These are phyloP conservation scores for Charaxes varanes DNA, from an alignment of 1,140 invertebrate species.

Conservation along the genomic window DNA sequence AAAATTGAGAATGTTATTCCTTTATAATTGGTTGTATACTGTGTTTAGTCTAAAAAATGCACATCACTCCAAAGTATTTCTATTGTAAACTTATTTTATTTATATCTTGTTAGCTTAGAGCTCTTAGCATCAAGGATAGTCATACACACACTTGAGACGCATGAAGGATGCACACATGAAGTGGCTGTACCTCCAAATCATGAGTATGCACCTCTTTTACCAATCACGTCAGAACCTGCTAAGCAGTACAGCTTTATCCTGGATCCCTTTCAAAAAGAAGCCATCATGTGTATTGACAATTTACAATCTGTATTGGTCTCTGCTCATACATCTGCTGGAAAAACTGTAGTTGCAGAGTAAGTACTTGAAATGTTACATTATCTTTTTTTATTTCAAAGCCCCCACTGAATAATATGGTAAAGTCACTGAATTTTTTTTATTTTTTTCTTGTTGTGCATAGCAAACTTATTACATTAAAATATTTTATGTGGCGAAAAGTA, in stretches of 20 bases:
- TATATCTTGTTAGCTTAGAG: conserved; percentile 69
- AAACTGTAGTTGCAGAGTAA: conserved; percentile 99
- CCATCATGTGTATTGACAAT: conserved; percentile 98
- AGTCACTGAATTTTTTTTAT: no score
- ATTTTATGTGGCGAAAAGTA: no score
- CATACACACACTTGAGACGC: conserved; percentile 90
- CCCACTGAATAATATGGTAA: no score
- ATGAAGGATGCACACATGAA: conserved; percentile 94
- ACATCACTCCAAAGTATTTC: no score
- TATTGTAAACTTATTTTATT: conserved; percentile 8
- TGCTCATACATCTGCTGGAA: conserved; percentile 99
- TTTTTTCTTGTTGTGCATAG: no score
- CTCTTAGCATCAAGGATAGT: conserved; percentile 81
- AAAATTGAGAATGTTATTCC: no score
- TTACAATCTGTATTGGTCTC: conserved; percentile 98
- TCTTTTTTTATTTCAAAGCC: no score
- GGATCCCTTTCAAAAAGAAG: conserved; percentile 99
- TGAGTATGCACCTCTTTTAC: conserved; percentile 85
- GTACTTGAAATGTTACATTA: no score
- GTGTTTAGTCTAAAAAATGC: no score
- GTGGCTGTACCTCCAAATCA: conserved; percentile 92
- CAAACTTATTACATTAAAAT: no score
- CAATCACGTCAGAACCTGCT: conserved; percentile 80
- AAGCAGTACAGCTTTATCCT: conserved; percentile 96
- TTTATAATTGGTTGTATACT: no score